Percentiles rank a stretch among this genome's conserved stretches.
Conservation (phyloP, 2,888 invertebrate genomes). For the Nephrotoma guestfalica region DNA sequence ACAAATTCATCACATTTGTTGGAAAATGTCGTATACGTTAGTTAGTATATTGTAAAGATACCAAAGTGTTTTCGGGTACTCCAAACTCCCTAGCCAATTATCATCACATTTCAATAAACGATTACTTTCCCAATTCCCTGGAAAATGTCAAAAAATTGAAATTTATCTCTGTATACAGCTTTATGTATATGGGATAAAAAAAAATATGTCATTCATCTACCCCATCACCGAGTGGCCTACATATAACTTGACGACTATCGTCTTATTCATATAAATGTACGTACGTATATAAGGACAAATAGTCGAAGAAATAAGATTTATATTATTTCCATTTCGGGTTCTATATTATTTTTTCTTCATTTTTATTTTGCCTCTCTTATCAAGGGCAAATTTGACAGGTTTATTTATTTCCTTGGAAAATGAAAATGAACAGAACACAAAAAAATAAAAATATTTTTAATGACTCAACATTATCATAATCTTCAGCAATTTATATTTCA, state of each 20-base stretch:
- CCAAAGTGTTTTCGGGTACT: neutral
- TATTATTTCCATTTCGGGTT: neutral
- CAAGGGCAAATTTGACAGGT: neutral
- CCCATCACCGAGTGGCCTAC: neutral
- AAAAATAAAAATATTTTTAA: neutral
- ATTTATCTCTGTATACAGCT: neutral
- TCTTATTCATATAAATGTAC: neutral
- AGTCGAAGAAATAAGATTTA: neutral
- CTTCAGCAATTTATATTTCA: neutral
- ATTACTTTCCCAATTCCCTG: neutral
- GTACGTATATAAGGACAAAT: neutral
- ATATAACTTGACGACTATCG: neutral
- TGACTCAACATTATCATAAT: neutral
- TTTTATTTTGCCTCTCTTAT: neutral
- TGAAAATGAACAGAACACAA: neutral
- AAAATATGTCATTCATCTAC: neutral
- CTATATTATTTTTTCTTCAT: neutral
- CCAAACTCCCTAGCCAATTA: neutral
- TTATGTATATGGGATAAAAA: neutral
- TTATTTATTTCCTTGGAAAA: neutral
- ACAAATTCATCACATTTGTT: neutral
- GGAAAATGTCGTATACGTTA: neutral
- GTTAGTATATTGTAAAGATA: neutral
- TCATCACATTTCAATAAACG: neutral
- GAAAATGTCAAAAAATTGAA: neutral